Base-by-base conservation (phyloP, 2,797 vertebrate genomes). In the Danio jaintianensis region DNA sequence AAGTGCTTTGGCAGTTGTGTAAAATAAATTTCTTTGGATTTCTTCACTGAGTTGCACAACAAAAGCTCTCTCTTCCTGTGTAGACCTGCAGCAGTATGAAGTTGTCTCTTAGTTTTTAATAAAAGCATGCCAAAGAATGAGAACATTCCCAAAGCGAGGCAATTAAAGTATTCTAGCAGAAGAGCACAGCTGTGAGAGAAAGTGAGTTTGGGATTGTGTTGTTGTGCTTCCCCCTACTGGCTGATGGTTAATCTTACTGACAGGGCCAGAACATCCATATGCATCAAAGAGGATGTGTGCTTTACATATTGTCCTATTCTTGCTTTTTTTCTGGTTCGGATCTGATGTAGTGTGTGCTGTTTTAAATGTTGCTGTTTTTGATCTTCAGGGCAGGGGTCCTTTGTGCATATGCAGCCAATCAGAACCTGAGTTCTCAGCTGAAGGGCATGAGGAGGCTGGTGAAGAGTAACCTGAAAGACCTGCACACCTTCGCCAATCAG, bases 391-490 rank as follows among this genome's bases (percentile, higher is more conserved):
- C 96, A 5, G 97, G 98, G 13, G 94, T 97, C 1, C 85, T 97
- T 84, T 97, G 91, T 84, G 95, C 96, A 0, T 98, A 98, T 11
- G 91, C 93, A 63, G 96, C 97, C 82, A 98, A 96, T 90, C 95
- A 97, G 86, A 95, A 97, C 88, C 91, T 98, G 84, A 96, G 95
- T 84, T 95, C 92, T 38, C 94, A 95, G 89, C 85, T 96, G 81
- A 93, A 93, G 90, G 94, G 91, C 89, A 91, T 96, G 71, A 93
- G 89, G 85, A 90, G 89, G 13, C 84, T 98, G 88, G 92, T 96
- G 74, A 95, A 95, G 87, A 98, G 94, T 92, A 99, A 98, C 89
- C 95, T 98, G 89, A 96, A 93, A 86, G 98, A 99, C 88, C 82
- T 99, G 89, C 94, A 93, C 85, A 92, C 90, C 56, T 93, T 98